Evolutionary conservation across 2,888 invertebrate genomes (phyloP).

Genomic region (Lepidochitona cinerea): DNA sequence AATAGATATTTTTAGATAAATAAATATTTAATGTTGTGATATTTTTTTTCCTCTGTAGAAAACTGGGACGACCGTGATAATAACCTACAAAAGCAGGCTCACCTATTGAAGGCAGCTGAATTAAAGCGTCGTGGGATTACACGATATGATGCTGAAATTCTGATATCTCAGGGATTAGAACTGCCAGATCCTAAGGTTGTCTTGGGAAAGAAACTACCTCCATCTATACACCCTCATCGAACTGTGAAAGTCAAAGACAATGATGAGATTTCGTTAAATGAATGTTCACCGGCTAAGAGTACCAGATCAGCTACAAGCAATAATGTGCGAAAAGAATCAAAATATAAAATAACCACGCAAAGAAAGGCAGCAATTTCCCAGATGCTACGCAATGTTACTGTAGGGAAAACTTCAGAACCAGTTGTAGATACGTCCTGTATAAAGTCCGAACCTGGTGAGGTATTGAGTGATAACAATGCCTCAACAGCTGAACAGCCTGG

Average conservation of each 20-base stretch:
- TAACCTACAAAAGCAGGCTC: conserved; percentile 63
- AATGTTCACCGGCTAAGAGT: not conserved
- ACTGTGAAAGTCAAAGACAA: conserved; percentile 12
- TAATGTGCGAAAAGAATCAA: not conserved
- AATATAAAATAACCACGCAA: not conserved
- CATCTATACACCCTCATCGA: conserved; percentile 14
- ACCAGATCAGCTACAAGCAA: not conserved
- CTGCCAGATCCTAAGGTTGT: conserved; percentile 59
- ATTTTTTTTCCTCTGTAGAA: conserved; percentile 35
- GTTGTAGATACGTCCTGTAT: no score
- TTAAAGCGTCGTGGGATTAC: conserved; percentile 66
- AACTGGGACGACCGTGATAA: conserved; percentile 64
- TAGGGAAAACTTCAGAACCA: not conserved
- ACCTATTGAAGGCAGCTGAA: conserved; percentile 62
- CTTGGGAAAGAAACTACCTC: conserved; percentile 20
- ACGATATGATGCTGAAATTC: conserved; percentile 67
- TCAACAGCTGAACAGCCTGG: no score
- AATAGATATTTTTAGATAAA: no score
- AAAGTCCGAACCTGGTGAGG: no score
- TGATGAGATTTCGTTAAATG: not conserved
- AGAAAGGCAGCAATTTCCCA: not conserved
- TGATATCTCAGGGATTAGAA: conserved; percentile 61
- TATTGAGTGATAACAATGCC: no score
- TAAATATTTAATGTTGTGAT: not conserved
- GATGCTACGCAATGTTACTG: not conserved